phyloP scores from a whole-genome alignment of 2,113 vertebrate genomes.

The human (Homo sapiens) region GRCh38 chr2:61892001-61892500 shows the following conservation, averaged over 20 bases:
- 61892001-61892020: too few relatives aligned
- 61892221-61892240: not conserved
- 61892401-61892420: not conserved
- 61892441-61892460: too few relatives aligned
- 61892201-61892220: not conserved
- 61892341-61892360: not conserved
- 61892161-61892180: too few relatives aligned
- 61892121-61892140: not conserved
- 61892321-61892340: not conserved
- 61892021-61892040: too few relatives aligned
- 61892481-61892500: too few relatives aligned
- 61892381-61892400: not conserved
- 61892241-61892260: not conserved
- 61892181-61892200: not conserved
- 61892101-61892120: too few relatives aligned
- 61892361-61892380: not conserved
- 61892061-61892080: too few relatives aligned
- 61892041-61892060: too few relatives aligned
- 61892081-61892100: too few relatives aligned
- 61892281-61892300: not conserved
- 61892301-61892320: not conserved
- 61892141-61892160: too few relatives aligned
- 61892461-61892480: too few relatives aligned
- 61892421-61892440: too few relatives aligned
- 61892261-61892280: not conserved